Conservation (phyloP, 2,113 vertebrate species). For the Plestiodon gilberti region DNA sequence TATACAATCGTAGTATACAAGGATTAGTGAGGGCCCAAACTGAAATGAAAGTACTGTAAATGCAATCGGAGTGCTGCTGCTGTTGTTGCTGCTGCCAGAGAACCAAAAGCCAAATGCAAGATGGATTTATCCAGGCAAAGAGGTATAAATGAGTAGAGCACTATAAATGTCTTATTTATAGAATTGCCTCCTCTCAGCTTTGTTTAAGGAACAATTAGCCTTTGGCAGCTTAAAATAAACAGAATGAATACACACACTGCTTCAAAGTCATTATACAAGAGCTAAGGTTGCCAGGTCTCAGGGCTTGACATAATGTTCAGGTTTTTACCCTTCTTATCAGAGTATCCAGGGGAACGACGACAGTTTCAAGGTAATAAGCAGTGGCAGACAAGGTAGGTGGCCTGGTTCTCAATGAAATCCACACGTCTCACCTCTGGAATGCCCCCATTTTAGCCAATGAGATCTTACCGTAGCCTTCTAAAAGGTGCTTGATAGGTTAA, state of each 20-base stretch:
- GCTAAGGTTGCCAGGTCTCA: background rate
- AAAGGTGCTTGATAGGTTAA: too few species aligned
- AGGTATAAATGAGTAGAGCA: background rate
- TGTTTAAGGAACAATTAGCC: conserved; percentile 63
- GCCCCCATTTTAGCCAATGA: too few species aligned
- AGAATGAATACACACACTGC: conserved; percentile 15
- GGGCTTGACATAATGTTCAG: background rate
- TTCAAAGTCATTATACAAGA: background rate
- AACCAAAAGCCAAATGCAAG: fast-evolving
- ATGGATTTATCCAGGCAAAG: background rate
- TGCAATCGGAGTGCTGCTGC: too few species aligned
- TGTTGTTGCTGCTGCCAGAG: background rate
- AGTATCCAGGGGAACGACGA: background rate
- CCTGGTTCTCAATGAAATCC: too few species aligned
- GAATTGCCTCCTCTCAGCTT: background rate
- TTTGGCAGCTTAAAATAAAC: conserved; percentile 59
- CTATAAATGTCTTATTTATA: conserved; percentile 40
- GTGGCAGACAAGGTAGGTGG: too few species aligned
- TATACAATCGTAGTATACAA: too few species aligned
- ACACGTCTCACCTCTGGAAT: too few species aligned
- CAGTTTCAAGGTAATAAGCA: background rate
- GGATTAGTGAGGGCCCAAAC: too few species aligned
- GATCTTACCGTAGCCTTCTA: too few species aligned
- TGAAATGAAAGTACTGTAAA: too few species aligned
- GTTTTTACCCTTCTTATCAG: background rate